These are phyloP conservation scores for Ephestia elutella DNA, from an alignment of 1,140 invertebrate genomes.

Conservation along the genomic window DNA sequence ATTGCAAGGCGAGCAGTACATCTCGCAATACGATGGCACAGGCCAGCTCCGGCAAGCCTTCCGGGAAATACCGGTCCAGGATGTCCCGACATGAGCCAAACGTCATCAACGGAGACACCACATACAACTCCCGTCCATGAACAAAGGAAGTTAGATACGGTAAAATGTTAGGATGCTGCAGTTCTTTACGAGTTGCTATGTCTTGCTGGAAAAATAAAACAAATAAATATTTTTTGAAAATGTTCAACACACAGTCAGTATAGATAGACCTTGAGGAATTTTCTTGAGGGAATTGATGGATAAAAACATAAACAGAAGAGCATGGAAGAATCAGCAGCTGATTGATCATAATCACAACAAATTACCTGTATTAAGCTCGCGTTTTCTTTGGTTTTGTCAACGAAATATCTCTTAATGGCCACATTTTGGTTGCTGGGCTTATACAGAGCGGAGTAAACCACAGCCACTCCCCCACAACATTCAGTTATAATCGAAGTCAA, in stretches of 20 bases:
- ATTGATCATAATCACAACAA: background rate
- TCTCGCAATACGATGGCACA: constrained; percentile 87
- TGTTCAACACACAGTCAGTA: no score
- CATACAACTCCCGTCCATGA: constrained; percentile 81
- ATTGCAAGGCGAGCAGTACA: constrained; percentile 85
- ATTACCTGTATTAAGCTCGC: constrained; percentile 79
- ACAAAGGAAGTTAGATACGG: constrained; percentile 84
- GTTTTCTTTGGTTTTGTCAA: constrained; percentile 82
- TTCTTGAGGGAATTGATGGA: no score
- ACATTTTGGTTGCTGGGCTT: constrained; percentile 80
- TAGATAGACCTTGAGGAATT: no score
- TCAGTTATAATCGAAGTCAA: constrained; percentile 78
- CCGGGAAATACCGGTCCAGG: constrained; percentile 83
- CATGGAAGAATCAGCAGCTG: no score
- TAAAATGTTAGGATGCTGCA: constrained; percentile 87
- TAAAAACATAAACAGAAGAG: no score
- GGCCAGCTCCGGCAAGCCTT: constrained; percentile 85
- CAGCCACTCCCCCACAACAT: constrained; percentile 79
- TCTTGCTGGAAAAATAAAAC: constrained; percentile 79
- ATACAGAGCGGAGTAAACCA: constrained; percentile 82
- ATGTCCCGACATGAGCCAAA: constrained; percentile 88
- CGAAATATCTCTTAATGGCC: constrained; percentile 83
- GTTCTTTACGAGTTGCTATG: constrained; percentile 81
- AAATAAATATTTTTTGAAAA: constrained; percentile 9
- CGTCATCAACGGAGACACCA: constrained; percentile 86